Percentiles rank a stretch among this genome's conserved stretches.
These are phyloP conservation scores for Glyphotaelius pellucidus DNA, from an alignment of 2,888 invertebrate genomes.

Conservation along the genomic window DNA sequence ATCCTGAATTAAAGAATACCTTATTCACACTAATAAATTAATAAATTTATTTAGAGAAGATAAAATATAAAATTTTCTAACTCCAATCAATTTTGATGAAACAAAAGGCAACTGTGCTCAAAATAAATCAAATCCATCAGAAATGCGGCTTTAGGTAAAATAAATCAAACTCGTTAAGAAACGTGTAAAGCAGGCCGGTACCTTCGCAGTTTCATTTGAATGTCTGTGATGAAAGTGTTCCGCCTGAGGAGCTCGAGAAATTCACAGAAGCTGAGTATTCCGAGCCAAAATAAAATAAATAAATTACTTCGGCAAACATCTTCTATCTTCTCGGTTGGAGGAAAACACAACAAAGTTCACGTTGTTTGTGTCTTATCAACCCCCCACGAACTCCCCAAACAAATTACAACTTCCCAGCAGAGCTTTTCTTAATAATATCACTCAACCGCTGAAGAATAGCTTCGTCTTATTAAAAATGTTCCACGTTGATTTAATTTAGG, in stretches of 20 bases:
- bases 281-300: constrained; percentile 39
- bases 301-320: constrained; percentile 24
- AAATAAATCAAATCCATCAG: not conserved
- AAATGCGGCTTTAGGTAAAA: not conserved
- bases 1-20: too few species aligned
- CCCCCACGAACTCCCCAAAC: not conserved
- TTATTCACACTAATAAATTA: not conserved
- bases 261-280: not conserved
- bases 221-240: constrained; percentile 33
- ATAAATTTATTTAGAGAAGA: not conserved
- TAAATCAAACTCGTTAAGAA: constrained; percentile 15
- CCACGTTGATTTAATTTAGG: too few species aligned
- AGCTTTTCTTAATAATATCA: not conserved
- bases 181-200: constrained; percentile 33
- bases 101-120: not conserved
- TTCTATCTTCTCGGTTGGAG: not conserved
- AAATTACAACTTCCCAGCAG: not conserved
- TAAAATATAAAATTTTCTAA: not conserved
- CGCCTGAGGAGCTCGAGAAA: not conserved
- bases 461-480: not conserved
- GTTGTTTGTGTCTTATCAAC: not conserved
- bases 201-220: constrained; percentile 10
- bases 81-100: not conserved
- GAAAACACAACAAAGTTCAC: constrained; percentile 26
- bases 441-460: not conserved